phyloP scores from a whole-genome alignment of 2,797 vertebrate genomes.

The Channallabes apus region DNA sequence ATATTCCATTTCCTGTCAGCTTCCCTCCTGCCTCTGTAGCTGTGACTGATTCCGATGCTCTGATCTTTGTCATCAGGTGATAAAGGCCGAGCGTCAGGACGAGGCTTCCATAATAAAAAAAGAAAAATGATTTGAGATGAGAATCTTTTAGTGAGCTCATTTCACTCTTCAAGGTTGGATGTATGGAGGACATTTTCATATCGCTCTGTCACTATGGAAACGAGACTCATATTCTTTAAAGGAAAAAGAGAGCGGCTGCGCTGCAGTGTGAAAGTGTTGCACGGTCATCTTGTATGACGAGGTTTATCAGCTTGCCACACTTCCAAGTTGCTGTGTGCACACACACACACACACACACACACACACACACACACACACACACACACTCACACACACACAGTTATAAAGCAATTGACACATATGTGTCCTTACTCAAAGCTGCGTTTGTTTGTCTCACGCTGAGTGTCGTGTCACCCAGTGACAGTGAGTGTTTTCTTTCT shows the following conservation, averaged over 20 bases:
- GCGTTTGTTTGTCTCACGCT: neutral
- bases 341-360: neutral
- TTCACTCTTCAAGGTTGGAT: constrained; percentile 18
- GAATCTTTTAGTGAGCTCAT: constrained; percentile 26
- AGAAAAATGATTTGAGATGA: constrained; percentile 6
- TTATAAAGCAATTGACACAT: too few species aligned
- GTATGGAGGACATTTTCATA: constrained; percentile 1
- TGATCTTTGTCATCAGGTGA: constrained; percentile 7
- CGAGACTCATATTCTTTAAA: neutral
- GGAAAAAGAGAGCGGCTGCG: neutral
- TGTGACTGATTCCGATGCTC: constrained; percentile 4
- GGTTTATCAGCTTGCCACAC: neutral
- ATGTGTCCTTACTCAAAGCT: neutral
- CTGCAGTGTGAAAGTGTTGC: neutral
- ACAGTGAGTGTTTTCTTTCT: neutral
- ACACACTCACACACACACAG: neutral
- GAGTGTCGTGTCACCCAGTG: neutral
- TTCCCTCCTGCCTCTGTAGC: neutral
- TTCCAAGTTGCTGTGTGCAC: neutral
- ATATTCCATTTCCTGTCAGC: constrained; percentile 9
- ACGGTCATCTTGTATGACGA: neutral
- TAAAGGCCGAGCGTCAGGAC: neutral
- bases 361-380: too few species aligned
- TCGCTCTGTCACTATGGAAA: constrained; percentile 3
- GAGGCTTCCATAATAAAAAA: constrained; percentile 7